A percentile compares a stretch with the other conserved stretches of the same genome.
Evolutionary conservation across 2,888 invertebrate genomes (phyloP).

Genomic region (Pyrrhia umbra): DNA sequence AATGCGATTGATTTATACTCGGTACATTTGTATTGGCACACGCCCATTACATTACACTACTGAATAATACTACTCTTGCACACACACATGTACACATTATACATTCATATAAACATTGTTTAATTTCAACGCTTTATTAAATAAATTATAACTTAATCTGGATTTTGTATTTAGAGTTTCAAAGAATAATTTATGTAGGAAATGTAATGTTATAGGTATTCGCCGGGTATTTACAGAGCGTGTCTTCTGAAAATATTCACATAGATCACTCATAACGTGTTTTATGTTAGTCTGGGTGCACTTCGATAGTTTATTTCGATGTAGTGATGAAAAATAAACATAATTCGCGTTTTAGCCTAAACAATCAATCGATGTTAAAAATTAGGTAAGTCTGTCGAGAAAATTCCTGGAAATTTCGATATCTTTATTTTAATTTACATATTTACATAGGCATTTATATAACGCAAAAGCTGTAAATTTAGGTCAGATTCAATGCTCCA

Average conservation of each 20-base stretch:
- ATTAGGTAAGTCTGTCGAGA: conserved; percentile 24
- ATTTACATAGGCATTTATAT: neutral
- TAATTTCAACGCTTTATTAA: conserved; percentile 53
- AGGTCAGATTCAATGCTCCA: conserved; percentile 8
- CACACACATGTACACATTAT: conserved; percentile 53
- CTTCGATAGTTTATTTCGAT: conserved; percentile 38
- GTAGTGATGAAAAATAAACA: conserved; percentile 33
- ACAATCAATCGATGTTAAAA: conserved; percentile 32
- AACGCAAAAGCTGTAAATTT: neutral
- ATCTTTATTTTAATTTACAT: no score
- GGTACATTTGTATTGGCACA: conserved; percentile 79
- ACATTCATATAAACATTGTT: conserved; percentile 61
- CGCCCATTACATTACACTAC: conserved; percentile 74
- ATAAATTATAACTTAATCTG: conserved; percentile 53
- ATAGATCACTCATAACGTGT: conserved; percentile 21
- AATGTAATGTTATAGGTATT: conserved; percentile 16
- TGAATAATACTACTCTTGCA: conserved; percentile 64
- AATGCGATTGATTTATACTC: conserved; percentile 81
- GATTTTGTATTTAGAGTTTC: conserved; percentile 36
- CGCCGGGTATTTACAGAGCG: conserved; percentile 2
- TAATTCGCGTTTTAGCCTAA: conserved; percentile 13
- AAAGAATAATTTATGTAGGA: conserved; percentile 17
- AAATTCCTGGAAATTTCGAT: conserved; percentile 7
- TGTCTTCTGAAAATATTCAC: conserved; percentile 34
- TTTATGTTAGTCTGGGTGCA: conserved; percentile 17